Conservation (phyloP, 2,797 vertebrate genomes). For the Leucoraja ocellata region DNA sequence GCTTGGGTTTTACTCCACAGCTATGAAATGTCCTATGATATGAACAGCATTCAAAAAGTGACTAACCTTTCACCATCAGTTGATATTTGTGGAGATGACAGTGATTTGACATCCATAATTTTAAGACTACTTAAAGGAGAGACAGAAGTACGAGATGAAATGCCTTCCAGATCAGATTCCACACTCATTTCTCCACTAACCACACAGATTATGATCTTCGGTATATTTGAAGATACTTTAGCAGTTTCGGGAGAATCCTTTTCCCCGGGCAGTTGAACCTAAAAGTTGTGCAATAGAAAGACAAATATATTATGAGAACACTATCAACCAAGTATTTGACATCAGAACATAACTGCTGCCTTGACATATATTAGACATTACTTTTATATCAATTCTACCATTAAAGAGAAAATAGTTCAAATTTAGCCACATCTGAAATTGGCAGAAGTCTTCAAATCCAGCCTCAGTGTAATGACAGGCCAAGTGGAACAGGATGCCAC, state of each 20-base stretch:
- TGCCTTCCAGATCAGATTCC: conserved; percentile 44
- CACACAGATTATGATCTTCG: background rate
- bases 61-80: conserved; percentile 56
- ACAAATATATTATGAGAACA: background rate
- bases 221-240: background rate
- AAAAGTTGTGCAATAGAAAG: background rate
- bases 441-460: background rate
- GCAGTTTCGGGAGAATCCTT: background rate
- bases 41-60: conserved; percentile 26
- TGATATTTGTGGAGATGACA: conserved; percentile 50
- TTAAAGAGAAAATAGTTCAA: background rate
- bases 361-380: background rate
- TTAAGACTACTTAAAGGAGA: conserved; percentile 49
- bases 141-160: conserved; percentile 45
- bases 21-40: background rate
- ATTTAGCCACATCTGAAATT: background rate
- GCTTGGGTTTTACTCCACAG: background rate
- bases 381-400: background rate
- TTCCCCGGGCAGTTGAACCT: background rate
- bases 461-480: background rate
- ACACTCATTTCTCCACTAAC: background rate
- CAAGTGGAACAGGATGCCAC: background rate
- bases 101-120: conserved; percentile 45
- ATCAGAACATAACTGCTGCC: background rate
- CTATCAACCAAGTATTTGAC: background rate